Evolutionary conservation across 2,888 invertebrate species (phyloP), one percentile per base, ranked within the genome.

Genomic region (Ectropis crepuscularia): DNA sequence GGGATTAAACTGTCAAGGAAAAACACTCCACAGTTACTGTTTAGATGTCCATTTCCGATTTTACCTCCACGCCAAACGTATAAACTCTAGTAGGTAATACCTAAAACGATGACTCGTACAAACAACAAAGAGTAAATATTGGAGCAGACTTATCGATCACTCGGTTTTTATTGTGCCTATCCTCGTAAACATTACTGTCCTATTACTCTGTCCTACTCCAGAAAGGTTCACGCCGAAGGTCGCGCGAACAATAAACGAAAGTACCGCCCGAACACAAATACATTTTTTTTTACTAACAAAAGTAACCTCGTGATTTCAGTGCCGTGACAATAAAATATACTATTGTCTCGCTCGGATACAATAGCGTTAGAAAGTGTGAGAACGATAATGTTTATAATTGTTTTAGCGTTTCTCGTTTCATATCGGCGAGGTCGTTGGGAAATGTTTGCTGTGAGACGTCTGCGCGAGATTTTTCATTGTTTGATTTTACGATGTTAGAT

Each of bases 321-420:
- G n/a, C 72, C 72, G 75, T 77, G 77, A 83, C 79, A 79, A 80
- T 82, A 80, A 81, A 83, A 81, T 82, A 82, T 84, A 81, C 81
- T 77, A 88, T 89, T 89, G 90, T 88, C 84, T 88, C 83, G 74
- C 78, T 85, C 77, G 73, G 63, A 68, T 77, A 90, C 89, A 91
- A 90, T 88, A 77, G 82, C 78, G 84, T 80, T 91, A 83, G 92
- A 92, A 92, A 92, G 92, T 92, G 90, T 91, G 92, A 85, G 92
- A 81, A 70, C 65, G 68, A 76, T 77, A 78, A 80, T 86, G 82
- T 83, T 79, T 76, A 85, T 88, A 87, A 89, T 89, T 88, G 87
- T 88, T 87, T 81, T 67, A 64, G 65, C 63, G 60, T 65, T 59
- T 70, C 67, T 72, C 63, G 60, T 65, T 68, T 67, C 63, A 67